Conservation (phyloP, 2,888 invertebrate species). For the Gisinianus flammeolus region DNA sequence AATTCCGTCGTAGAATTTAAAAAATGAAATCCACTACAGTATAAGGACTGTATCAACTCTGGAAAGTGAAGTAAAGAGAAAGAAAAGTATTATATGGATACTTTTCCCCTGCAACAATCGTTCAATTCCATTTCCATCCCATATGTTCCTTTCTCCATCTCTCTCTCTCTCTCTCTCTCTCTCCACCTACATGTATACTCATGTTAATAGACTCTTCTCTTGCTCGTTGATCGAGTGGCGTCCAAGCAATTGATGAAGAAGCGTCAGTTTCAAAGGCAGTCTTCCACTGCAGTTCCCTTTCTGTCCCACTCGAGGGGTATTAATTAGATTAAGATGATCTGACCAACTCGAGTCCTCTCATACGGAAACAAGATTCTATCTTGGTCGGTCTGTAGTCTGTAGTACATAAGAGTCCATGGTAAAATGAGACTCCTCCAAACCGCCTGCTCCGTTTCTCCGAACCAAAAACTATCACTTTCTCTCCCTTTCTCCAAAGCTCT, state of each 20-base stretch:
- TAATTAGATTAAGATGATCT: slow-evolving; percentile 44
- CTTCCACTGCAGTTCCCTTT: slow-evolving; percentile 9
- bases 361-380: slow-evolving; percentile 37
- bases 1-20: too few species aligned
- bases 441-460: not conserved
- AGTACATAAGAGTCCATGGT: not conserved
- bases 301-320: slow-evolving; percentile 36
- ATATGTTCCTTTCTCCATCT: too few species aligned
- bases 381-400: not conserved
- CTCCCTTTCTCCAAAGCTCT: not conserved
- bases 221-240: slow-evolving; percentile 25
- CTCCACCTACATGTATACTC: not conserved
- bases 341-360: slow-evolving; percentile 30
- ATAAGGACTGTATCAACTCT: too few species aligned
- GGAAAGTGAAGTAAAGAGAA: not conserved
- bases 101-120: too few species aligned
- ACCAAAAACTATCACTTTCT: not conserved
- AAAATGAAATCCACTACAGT: too few species aligned
- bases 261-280: slow-evolving; percentile 39
- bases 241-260: slow-evolving; percentile 40
- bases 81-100: too few species aligned
- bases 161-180: too few species aligned
- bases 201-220: not conserved
- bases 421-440: not conserved
- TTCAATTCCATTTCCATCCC: too few species aligned